Percentiles rank a stretch among this genome's conserved stretches.
Evolutionary conservation across 92 coral and sea anemone species (phyloP).

Genomic region (Actinernus sp.): DNA sequence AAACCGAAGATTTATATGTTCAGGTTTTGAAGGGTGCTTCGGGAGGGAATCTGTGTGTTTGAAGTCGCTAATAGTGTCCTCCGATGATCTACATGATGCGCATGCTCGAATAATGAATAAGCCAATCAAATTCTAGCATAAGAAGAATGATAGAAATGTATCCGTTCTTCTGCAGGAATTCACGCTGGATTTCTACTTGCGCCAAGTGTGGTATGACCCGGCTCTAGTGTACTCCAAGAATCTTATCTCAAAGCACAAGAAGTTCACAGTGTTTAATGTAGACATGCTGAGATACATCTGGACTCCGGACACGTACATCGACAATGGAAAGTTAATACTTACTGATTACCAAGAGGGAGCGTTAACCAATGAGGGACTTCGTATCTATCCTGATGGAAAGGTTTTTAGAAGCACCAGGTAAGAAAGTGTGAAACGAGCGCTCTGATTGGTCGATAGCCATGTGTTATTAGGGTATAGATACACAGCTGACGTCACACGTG

Average conservation of each 20-base stretch:
- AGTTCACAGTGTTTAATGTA: slow-evolving; percentile 11
- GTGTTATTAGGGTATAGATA: no score
- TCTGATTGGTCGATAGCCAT: no score
- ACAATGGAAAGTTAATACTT: slow-evolving; percentile 5
- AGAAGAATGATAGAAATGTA: no score
- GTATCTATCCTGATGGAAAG: slow-evolving; percentile 16
- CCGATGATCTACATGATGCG: no score
- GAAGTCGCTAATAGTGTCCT: no score
- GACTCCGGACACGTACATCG: slow-evolving; percentile 28
- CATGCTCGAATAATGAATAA: no score
- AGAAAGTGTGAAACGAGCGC: no score
- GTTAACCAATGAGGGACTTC: slow-evolving; percentile 16
- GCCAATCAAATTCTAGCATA: no score
- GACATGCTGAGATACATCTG: slow-evolving; percentile 7
- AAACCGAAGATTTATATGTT: no score
- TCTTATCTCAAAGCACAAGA: neutral
- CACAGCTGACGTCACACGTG: no score
- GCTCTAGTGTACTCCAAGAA: neutral
- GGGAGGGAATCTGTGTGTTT: no score
- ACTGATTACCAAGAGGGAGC: slow-evolving; percentile 24
- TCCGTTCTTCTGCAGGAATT: slow-evolving; percentile 14
- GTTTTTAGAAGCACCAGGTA: slow-evolving; percentile 12
- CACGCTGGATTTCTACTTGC: slow-evolving; percentile 20
- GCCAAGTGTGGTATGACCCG: slow-evolving; percentile 29
- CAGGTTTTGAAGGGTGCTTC: no score